Conservation (phyloP, 2,113 vertebrate genomes). For the Ranitomeya variabilis region DNA sequence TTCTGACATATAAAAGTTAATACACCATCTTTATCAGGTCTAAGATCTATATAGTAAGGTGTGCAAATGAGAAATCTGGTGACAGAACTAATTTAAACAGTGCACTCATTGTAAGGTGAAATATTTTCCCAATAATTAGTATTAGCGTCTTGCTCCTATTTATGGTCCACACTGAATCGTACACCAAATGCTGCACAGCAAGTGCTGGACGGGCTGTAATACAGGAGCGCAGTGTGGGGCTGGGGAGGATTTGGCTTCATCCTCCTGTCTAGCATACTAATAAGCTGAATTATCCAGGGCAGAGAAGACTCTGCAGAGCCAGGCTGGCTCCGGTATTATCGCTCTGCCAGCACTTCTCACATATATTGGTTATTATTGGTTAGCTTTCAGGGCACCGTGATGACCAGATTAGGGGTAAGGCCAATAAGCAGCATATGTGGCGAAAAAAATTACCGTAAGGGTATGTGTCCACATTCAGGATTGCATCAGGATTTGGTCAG, state of each 20-base stretch:
- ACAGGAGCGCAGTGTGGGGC: not conserved
- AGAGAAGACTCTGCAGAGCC: not conserved
- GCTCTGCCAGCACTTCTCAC: not conserved
- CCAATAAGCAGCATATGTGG: not conserved
- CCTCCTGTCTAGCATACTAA: not conserved
- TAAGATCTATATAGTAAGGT: too few species aligned
- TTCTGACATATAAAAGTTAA: too few species aligned
- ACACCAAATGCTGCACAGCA: not conserved
- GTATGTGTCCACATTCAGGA: too few species aligned
- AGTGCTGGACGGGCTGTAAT: not conserved
- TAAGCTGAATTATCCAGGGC: not conserved
- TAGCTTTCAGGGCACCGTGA: not conserved
- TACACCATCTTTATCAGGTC: too few species aligned
- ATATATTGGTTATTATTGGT: not conserved
- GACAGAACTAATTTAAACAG: not conserved
- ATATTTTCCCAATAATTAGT: not conserved
- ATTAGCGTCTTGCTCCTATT: not conserved
- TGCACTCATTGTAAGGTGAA: not conserved
- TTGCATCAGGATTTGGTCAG: too few species aligned
- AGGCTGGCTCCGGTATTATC: not conserved
- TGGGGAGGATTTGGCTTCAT: not conserved
- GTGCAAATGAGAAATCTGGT: too few species aligned
- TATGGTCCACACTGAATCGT: not conserved
- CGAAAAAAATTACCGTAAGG: too few species aligned
- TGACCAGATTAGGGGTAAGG: not conserved